Conservation (phyloP, 2,888 invertebrate genomes). For the Clostera curtula region DNA sequence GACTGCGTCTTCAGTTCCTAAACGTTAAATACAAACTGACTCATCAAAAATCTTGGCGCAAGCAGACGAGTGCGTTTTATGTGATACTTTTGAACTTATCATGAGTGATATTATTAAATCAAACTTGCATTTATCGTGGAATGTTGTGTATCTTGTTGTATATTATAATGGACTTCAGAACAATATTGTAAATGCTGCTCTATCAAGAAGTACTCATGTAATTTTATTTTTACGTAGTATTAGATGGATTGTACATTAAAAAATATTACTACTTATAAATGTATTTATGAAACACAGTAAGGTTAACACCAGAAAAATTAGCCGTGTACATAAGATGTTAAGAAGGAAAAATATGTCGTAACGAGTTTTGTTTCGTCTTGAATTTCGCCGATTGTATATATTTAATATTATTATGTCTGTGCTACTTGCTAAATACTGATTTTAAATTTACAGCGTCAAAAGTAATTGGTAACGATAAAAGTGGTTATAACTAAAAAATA, state of each 20-base stretch:
- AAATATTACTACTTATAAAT: conserved; percentile 59
- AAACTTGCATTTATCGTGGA: conserved; percentile 35
- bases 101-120: conserved; percentile 37
- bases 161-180: conserved; percentile 30
- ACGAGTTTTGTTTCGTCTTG: conserved; percentile 52
- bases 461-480: no score
- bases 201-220: conserved; percentile 50
- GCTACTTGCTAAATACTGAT: conserved; percentile 29
- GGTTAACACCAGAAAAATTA: conserved; percentile 71
- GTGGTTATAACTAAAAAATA: no score
- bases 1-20: conserved; percentile 75
- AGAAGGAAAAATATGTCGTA: conserved; percentile 44
- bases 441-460: no score
- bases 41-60: conserved; percentile 35
- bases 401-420: no score
- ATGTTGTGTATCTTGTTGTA: conserved; percentile 39
- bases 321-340: conserved; percentile 67
- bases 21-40: conserved; percentile 42
- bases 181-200: conserved; percentile 54
- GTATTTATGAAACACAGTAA: conserved; percentile 74
- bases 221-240: conserved; percentile 54
- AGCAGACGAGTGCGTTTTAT: conserved; percentile 35
- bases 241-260: conserved; percentile 66
- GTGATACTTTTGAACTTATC: conserved; percentile 32
- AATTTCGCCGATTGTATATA: conserved; percentile 64